These are phyloP conservation scores for Mystacides longicornis DNA, from an alignment of 2,888 invertebrate species.

Conservation along the genomic window DNA sequence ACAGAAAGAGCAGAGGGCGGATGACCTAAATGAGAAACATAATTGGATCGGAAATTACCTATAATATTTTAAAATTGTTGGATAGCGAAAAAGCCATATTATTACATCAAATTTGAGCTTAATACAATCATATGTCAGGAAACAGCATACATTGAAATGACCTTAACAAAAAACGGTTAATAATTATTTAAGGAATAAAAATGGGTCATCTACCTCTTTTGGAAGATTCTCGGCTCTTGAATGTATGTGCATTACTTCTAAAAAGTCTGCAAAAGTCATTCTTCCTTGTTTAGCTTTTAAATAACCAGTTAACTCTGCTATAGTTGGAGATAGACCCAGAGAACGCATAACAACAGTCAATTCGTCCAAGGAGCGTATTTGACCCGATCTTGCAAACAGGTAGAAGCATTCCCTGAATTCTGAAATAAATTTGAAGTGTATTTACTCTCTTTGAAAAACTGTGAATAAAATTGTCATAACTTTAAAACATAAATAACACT, in stretches of 20 bases:
- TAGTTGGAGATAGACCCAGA: constrained; percentile 88
- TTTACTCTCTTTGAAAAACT: not conserved
- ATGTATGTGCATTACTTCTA: constrained; percentile 92
- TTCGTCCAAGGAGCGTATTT: constrained; percentile 83
- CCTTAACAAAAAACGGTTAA: too few relatives aligned
- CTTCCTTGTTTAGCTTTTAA: constrained; percentile 67
- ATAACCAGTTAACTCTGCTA: constrained; percentile 80
- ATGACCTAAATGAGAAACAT: too few relatives aligned
- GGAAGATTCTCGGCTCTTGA: constrained; percentile 76
- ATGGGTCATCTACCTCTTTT: constrained; percentile 66
- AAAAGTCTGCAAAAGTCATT: constrained; percentile 91
- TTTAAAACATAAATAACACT: not conserved
- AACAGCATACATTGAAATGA: too few relatives aligned
- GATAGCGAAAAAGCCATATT: too few relatives aligned
- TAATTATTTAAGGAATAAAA: too few relatives aligned
- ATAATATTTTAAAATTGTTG: too few relatives aligned
- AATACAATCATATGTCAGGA: too few relatives aligned
- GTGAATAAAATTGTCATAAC: not conserved
- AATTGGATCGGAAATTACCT: too few relatives aligned
- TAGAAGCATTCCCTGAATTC: constrained; percentile 97
- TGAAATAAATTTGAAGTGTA: constrained; percentile 35
- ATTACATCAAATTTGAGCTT: too few relatives aligned
- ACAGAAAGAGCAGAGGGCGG: too few relatives aligned
- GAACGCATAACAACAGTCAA: constrained; percentile 92
- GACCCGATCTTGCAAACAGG: constrained; percentile 82